A percentile compares a stretch with the other conserved stretches of the same genome.
phyloP scores from a whole-genome alignment of 1,140 invertebrate species.

The Macrostomum lignano region DNA sequence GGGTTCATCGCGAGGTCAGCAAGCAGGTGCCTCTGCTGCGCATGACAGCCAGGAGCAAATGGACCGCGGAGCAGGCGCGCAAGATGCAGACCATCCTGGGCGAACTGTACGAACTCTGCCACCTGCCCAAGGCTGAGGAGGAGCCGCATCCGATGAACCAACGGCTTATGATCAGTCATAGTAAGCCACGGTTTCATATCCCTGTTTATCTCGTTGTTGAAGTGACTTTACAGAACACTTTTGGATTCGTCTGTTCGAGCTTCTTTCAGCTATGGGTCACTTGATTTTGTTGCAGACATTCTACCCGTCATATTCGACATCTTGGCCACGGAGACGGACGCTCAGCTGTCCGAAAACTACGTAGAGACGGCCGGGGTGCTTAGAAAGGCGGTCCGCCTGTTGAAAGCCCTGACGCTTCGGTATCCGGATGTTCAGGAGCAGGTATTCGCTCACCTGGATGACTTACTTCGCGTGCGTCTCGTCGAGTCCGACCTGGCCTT shows the following conservation, averaged over 20 bases:
- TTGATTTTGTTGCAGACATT: conserved; percentile 14
- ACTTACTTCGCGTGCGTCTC: conserved; percentile 13
- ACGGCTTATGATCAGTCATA: conserved; percentile 23
- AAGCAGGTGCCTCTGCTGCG: conserved; percentile 15
- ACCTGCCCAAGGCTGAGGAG: conserved; percentile 16
- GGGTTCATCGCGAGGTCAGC: conserved; percentile 17
- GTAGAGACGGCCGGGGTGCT: conserved; percentile 12
- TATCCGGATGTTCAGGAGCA: conserved; percentile 5
- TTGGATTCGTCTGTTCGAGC: too few relatives aligned
- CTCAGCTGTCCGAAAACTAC: conserved; percentile 13
- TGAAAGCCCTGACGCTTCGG: conserved; percentile 13
- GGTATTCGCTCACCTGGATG: conserved; percentile 7
- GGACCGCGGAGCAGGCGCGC: neutral
- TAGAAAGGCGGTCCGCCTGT: conserved; percentile 14
- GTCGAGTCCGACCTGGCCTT: conserved; percentile 16
- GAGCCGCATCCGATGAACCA: conserved; percentile 23
- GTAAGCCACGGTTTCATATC: too few relatives aligned
- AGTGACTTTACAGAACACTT: too few relatives aligned
- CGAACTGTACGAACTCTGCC: conserved; percentile 9
- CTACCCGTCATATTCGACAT: conserved; percentile 17
- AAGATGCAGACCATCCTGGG: neutral
- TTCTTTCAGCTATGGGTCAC: too few relatives aligned
- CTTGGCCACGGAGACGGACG: conserved; percentile 19
- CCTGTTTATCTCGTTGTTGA: too few relatives aligned
- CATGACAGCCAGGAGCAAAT: conserved; percentile 9